Evolutionary conservation across 2,113 vertebrate genomes (phyloP).

Genomic region (Gavia stellata): DNA sequence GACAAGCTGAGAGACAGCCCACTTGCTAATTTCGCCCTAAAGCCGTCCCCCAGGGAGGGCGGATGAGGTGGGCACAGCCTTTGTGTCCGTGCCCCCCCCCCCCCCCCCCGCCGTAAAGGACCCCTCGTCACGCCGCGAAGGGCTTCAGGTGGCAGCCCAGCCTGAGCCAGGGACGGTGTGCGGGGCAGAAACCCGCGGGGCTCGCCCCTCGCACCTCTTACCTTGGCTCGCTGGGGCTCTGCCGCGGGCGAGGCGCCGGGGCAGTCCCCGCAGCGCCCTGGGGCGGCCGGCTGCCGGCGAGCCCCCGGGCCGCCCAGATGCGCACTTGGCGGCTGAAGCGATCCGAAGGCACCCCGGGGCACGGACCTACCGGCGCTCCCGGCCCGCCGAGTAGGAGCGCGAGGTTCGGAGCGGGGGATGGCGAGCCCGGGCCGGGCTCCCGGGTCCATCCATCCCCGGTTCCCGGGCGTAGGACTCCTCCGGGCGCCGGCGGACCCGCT

Average conservation of each 20-base stretch:
- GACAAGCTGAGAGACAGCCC: not conserved
- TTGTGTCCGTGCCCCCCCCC: too few species aligned
- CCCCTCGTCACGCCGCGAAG: not conserved
- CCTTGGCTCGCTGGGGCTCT: not conserved
- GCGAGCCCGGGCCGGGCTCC: not conserved
- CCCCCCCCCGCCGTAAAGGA: not conserved
- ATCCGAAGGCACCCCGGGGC: not conserved
- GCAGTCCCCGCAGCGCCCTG: not conserved
- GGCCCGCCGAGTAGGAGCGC: not conserved
- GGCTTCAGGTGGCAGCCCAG: not conserved
- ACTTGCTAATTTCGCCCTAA: not conserved
- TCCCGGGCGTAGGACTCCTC: too few species aligned
- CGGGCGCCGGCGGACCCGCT: not conserved
- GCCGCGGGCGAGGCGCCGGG: not conserved
- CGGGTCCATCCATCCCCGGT: not conserved
- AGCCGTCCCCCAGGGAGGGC: not conserved
- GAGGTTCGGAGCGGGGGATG: not conserved
- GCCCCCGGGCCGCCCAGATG: not conserved
- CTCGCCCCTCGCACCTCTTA: not conserved
- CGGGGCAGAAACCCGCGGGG: not conserved
- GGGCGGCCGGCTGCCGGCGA: not conserved
- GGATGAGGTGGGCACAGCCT: not conserved
- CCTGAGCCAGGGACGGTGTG: not conserved
- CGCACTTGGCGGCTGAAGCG: not conserved
- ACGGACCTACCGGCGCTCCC: not conserved